These are phyloP conservation scores for Clavelina lepadiformis DNA, from an alignment of 23 tunicate genomes.

Conservation along the genomic window DNA sequence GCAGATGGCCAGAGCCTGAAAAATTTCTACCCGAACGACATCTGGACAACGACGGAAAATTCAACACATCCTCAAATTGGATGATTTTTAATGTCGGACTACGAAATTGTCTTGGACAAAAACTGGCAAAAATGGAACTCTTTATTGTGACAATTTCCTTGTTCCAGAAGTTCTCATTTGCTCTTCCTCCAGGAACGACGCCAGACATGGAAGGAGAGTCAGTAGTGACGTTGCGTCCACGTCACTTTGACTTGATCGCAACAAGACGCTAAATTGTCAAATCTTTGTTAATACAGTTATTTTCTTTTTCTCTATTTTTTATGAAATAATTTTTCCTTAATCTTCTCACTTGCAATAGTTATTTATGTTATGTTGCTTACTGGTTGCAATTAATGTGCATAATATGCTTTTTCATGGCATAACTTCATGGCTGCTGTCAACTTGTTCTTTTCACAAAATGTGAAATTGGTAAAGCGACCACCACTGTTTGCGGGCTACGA, in stretches of 20 bases:
- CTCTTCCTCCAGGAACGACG: constrained; percentile 14
- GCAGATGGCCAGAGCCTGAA: constrained; percentile 56
- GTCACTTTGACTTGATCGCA: constrained; percentile 10
- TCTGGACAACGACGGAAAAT: constrained; percentile 53
- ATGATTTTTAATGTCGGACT: constrained; percentile 55
- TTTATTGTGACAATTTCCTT: constrained; percentile 23
- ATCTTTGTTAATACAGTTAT: too few species aligned
- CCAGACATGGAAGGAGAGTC: constrained; percentile 46
- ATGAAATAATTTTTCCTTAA: too few species aligned
- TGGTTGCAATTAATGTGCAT: too few species aligned
- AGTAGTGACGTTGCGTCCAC: constrained; percentile 28
- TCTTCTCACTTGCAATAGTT: too few species aligned
- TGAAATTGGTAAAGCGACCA: too few species aligned
- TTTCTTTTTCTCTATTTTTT: too few species aligned
- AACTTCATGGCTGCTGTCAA: too few species aligned
- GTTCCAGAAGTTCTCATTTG: constrained; percentile 36
- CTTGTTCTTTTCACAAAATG: too few species aligned
- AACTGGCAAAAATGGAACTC: constrained; percentile 68
- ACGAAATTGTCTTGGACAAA: constrained; percentile 47
- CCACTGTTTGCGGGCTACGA: too few species aligned
- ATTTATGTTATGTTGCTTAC: too few species aligned
- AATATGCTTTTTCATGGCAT: too few species aligned
- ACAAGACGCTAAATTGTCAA: background rate
- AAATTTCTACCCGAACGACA: constrained; percentile 60
- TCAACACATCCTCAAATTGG: constrained; percentile 28